Evolutionary conservation across 2,113 vertebrate species (phyloP).

Genomic region (Pygoscelis antarcticus): DNA sequence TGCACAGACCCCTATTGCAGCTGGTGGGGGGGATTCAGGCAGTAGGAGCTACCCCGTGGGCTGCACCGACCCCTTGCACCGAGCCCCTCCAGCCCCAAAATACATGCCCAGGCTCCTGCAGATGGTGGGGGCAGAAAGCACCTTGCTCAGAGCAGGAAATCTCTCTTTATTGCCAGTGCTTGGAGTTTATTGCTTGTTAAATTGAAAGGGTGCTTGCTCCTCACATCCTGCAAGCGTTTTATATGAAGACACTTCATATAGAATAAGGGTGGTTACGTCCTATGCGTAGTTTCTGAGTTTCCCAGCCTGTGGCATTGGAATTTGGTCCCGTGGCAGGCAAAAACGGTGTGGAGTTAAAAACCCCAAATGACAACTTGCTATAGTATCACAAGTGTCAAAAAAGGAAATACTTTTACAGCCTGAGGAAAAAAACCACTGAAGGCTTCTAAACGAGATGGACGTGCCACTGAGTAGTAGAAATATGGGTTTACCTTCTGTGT

Average conservation of each 20-base stretch:
- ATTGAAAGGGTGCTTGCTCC: not conserved
- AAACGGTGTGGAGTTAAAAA: rapidly evolving
- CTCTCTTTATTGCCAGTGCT: not conserved
- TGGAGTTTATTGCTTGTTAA: not conserved
- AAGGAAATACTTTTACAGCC: not conserved
- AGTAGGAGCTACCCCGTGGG: no score
- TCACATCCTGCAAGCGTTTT: not conserved
- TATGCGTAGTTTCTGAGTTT: rapidly evolving
- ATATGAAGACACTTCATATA: not conserved
- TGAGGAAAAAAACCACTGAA: not conserved
- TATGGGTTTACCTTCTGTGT: not conserved
- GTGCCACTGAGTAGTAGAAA: not conserved
- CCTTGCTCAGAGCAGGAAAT: not conserved
- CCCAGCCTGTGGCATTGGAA: not conserved
- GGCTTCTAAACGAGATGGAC: not conserved
- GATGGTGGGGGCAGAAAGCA: not conserved
- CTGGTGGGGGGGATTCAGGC: not conserved
- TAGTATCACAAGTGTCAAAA: not conserved
- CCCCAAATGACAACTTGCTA: no score
- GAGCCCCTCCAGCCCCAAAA: not conserved
- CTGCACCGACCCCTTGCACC: not conserved
- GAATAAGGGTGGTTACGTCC: not conserved
- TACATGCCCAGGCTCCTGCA: rapidly evolving
- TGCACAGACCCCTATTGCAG: not conserved
- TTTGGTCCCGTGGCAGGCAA: not conserved